phyloP scores from a whole-genome alignment of 2,113 vertebrate genomes.

The Columba livia region DNA sequence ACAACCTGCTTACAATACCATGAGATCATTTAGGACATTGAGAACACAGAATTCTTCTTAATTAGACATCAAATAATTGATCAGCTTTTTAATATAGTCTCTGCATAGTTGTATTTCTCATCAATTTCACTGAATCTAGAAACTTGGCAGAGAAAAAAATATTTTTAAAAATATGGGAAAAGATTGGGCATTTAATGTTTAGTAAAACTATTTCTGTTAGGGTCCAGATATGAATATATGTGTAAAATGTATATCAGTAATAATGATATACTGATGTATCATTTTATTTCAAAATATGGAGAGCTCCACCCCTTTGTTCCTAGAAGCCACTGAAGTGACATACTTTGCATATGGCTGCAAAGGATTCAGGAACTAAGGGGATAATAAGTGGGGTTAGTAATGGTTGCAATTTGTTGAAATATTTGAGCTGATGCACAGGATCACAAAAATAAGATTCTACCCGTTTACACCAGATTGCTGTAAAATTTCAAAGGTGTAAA shows the following conservation, averaged over 20 bases:
- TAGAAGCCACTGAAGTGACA: neutral
- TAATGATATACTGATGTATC: conserved; percentile 3
- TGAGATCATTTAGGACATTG: conserved; percentile 63
- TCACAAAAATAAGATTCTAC: conserved; percentile 35
- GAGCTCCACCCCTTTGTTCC: conserved; percentile 32
- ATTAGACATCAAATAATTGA: conserved; percentile 49
- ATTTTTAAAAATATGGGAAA: conserved; percentile 38
- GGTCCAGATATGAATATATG: conserved; percentile 40
- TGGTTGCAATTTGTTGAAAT: conserved; percentile 26
- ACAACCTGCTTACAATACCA: conserved; percentile 75
- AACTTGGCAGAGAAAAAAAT: conserved; percentile 70
- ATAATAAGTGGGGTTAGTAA: neutral
- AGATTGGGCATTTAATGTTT: neutral
- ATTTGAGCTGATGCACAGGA: neutral
- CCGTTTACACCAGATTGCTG: conserved; percentile 73
- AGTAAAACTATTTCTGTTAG: conserved; percentile 27
- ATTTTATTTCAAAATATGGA: conserved; percentile 18
- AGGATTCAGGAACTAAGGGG: conserved; percentile 25
- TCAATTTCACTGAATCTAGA: conserved; percentile 34
- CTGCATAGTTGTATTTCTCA: conserved; percentile 51
- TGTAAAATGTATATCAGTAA: conserved; percentile 63
- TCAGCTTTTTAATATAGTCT: conserved; percentile 59
- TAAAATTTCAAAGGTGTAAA: conserved; percentile 74
- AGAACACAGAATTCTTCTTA: conserved; percentile 60
- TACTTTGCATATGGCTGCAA: neutral